Percentiles rank a stretch among this genome's conserved stretches.
These are phyloP conservation scores for Ornithoptera alexandrae DNA, from an alignment of 2,888 invertebrate genomes.

Conservation along the genomic window DNA sequence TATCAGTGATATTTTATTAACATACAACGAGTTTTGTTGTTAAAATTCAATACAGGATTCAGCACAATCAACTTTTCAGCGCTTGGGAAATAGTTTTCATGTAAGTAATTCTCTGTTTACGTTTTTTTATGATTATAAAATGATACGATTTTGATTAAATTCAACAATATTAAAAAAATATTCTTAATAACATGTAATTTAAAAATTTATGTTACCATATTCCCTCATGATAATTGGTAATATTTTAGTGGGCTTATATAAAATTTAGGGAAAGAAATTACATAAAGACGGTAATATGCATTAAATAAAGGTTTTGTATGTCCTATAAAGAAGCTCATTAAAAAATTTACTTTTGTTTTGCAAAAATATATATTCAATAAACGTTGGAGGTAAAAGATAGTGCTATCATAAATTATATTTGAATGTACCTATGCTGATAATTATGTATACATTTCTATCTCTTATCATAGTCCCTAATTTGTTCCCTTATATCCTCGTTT, in stretches of 20 bases:
- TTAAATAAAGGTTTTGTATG: too few species aligned
- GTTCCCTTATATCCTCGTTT: not conserved
- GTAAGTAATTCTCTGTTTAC: constrained; percentile 32
- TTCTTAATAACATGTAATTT: too few species aligned
- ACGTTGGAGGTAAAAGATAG: not conserved
- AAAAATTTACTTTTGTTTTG: not conserved
- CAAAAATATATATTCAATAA: not conserved
- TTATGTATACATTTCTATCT: not conserved
- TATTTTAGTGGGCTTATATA: too few species aligned
- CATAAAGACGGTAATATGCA: too few species aligned
- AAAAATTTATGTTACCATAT: too few species aligned
- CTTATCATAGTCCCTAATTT: not conserved
- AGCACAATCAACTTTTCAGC: constrained; percentile 1
- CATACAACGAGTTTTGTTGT: constrained; percentile 10
- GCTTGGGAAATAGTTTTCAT: constrained; percentile 15
- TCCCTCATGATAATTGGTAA: too few species aligned
- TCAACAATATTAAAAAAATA: not conserved
- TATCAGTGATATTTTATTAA: constrained; percentile 28
- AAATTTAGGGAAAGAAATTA: too few species aligned
- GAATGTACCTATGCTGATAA: not conserved
- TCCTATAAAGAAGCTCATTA: too few species aligned
- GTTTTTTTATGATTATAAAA: constrained; percentile 1
- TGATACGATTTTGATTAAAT: constrained; percentile 10
- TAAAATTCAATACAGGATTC: constrained; percentile 6
- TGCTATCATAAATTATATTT: not conserved